Base-by-base conservation (phyloP, 2,797 vertebrate genomes). In the Sebastes ruberrimus region DNA sequence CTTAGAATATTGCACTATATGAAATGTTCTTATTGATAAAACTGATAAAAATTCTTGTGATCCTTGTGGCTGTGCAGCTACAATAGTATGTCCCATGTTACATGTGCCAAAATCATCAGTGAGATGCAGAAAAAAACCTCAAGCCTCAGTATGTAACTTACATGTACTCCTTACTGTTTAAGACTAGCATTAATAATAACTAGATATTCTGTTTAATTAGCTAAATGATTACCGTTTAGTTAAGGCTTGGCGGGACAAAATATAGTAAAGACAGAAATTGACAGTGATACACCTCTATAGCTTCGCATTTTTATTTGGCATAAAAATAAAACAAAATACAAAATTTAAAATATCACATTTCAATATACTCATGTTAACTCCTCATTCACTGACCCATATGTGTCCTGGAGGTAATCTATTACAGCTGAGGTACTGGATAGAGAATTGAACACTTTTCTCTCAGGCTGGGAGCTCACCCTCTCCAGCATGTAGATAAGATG, bases 401-500 rank as follows among this genome's bases (percentile, higher is more conserved):
- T 96, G 55, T 95, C 94, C 75, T 94, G 95, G 55, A 99, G 96
- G 92, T 99, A 98, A 93, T 99, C 97, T 74, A 99, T 93, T 70
- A 99, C 96, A 27, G 97, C 97, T 33, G 98, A 96, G 18, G 97
- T 99, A 86, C 98, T 99, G 71, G 97, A 97, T 53, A 99, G 94
- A 88, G 96, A 95, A 75, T 99, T 99, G 86, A 99, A 99, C 68
- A 97, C 87, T 81, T 95, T 98, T 80, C 97, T 97, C 91, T 99
- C 99, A 28, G 98, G 97, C 87, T 97, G 98, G 73, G 99, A 99
- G 84, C 96, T 98, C 83, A 99, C 95, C 42, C 95, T 97, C 90
- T 99, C 99, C 94, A 99, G 94, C 99, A 99, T 99, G 94, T 99
- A 99, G 88, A 98, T 99, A 57, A 99, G 96, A 91, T 99, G 99